phyloP scores from a whole-genome alignment of 2,888 invertebrate species.

The Yponomeuta evonymella region DNA sequence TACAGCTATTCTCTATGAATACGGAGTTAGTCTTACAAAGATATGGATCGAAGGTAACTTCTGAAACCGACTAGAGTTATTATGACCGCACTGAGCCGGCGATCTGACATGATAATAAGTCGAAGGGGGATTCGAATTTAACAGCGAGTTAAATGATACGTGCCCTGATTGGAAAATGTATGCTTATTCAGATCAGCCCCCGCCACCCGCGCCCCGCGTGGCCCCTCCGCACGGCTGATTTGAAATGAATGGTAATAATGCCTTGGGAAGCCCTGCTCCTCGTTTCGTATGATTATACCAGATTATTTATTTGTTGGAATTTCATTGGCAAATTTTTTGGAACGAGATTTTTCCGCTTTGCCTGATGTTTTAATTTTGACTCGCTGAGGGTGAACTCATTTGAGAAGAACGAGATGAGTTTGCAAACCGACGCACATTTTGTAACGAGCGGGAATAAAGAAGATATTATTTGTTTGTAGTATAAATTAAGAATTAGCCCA shows the following conservation, averaged over 20 bases:
- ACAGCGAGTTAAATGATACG: conserved; percentile 76
- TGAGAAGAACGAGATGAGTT: conserved; percentile 3
- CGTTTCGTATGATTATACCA: conserved; percentile 76
- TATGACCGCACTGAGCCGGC: conserved; percentile 32
- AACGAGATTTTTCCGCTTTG: conserved; percentile 72
- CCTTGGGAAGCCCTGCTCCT: conserved; percentile 68
- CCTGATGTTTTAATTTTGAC: conserved; percentile 72
- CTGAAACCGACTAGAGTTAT: conserved; percentile 12
- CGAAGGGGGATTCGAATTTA: conserved; percentile 73
- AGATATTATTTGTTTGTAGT: neutral
- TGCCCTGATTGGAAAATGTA: conserved; percentile 76
- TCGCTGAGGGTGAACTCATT: conserved; percentile 40
- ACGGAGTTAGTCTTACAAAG: too few relatives aligned
- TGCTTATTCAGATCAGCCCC: conserved; percentile 72
- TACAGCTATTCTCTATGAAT: too few relatives aligned
- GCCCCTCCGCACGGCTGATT: conserved; percentile 64
- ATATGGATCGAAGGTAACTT: neutral
- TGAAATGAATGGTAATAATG: conserved; percentile 76
- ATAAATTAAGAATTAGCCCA: neutral
- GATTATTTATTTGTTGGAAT: conserved; percentile 76
- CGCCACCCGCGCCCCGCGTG: conserved; percentile 41
- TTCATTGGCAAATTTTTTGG: conserved; percentile 73
- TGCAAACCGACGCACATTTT: neutral
- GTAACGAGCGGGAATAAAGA: neutral
- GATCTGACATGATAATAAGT: conserved; percentile 68